Evolutionary conservation across 1,140 invertebrate species (phyloP), one percentile per base, ranked within the genome.

Genomic region (Leptoteleia sp.): DNA sequence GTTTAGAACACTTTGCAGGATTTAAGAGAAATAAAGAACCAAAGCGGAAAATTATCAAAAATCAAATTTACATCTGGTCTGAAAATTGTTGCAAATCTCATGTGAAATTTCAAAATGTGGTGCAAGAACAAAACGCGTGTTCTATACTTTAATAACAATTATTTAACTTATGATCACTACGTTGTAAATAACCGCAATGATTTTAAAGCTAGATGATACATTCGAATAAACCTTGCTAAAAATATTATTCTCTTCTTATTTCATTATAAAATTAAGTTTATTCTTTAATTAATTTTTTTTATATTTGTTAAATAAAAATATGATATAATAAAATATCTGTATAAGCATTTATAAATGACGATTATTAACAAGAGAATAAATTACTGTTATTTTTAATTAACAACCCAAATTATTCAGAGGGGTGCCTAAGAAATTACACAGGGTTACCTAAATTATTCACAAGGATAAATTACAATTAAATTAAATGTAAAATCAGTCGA

Each of bases 141-240:
- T 61, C 27, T n/a, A 57, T 75, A 75, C 40, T 75, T 67, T 43
- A 43, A 52, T 73, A 57, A 33, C 6, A 22, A 54, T 67, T 59
- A 52, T 64, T 73, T 64, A 65, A 45, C 22, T 76, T 76, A 67
- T 38, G 38, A 54, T 54, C 22, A 67, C 45, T 61, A 59, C 38
- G 71, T 65, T 65, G 59, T 64, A 73, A 64, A 73, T 45, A 33
- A 64, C 35, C 27, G 35, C 57, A 62, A 73, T 73, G n/a, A 50
- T 65, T 75, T 64, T 35, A 73, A 70, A 25, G 31, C 50, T 73
- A 65, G 55, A 47, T 52, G 16, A 64, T 73, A 55, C 45, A 64
- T 73, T 73, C 59, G 35, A 70, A 70, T 70, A 70, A 64, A 70
- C 62, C 29, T 54, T 22, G 43, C 65, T 70, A 43, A 71, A 71